These are phyloP conservation scores for Copidosoma aretas DNA, from an alignment of 2,888 invertebrate species.

Conservation along the genomic window DNA sequence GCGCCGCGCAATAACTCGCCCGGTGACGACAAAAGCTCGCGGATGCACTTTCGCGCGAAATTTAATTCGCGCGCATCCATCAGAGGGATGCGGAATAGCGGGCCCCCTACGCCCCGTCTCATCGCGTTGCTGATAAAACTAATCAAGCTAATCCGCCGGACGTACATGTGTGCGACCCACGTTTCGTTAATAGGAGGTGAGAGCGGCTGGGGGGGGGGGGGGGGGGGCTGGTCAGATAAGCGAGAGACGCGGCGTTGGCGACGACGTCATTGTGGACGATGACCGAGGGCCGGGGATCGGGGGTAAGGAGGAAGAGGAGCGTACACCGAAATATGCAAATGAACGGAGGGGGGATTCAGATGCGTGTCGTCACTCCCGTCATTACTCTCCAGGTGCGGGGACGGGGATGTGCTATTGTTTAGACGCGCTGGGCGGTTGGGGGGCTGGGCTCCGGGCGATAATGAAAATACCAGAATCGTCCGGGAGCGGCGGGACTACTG, in stretches of 20 bases:
- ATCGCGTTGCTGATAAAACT: slow-evolving; percentile 33
- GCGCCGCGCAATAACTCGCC: neutral
- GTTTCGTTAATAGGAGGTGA: slow-evolving; percentile 21
- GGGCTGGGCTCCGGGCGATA: slow-evolving; percentile 42
- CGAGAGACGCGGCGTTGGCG: neutral
- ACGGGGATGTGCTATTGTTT: slow-evolving; percentile 44
- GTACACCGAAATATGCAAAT: slow-evolving; percentile 45
- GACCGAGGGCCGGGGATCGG: neutral
- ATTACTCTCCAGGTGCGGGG: slow-evolving; percentile 40
- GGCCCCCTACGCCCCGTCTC: neutral
- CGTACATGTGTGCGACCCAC: slow-evolving; percentile 7
- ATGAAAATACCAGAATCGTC: slow-evolving; percentile 50
- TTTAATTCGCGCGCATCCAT: too few relatives aligned
- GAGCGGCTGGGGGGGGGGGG: slow-evolving; percentile 5
- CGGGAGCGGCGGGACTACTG: slow-evolving; percentile 33
- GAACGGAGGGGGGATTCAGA: slow-evolving; percentile 32
- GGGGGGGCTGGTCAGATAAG: neutral
- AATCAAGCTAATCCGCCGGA: slow-evolving; percentile 37
- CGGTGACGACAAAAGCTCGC: neutral
- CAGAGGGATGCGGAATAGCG: neutral
- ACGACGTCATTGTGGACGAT: slow-evolving; percentile 21
- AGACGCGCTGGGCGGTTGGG: slow-evolving; percentile 42
- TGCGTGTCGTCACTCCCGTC: slow-evolving; percentile 44
- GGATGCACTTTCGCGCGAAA: too few relatives aligned
- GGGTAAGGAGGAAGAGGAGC: neutral